Conservation (phyloP, 2,113 vertebrate genomes). For the Paradisaea rubra region DNA sequence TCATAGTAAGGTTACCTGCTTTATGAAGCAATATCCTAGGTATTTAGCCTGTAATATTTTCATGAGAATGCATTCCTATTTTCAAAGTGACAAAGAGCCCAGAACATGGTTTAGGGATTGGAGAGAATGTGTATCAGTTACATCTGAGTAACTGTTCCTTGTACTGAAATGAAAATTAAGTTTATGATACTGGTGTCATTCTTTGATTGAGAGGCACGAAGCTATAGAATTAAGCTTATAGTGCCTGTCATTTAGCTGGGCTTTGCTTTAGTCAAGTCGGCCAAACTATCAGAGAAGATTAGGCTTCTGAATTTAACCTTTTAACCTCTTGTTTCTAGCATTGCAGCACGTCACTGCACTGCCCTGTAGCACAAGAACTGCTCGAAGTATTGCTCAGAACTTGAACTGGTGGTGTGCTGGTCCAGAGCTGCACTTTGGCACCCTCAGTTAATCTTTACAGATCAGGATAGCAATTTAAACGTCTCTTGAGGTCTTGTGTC, state of each 20-base stretch:
- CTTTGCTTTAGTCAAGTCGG: not conserved
- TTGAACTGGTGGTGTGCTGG: constrained; percentile 47
- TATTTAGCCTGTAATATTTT: not conserved
- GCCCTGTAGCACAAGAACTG: constrained; percentile 4
- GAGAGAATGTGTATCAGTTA: not conserved
- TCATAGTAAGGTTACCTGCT: not conserved
- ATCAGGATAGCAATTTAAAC: constrained; percentile 54
- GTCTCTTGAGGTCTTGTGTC: constrained; percentile 54
- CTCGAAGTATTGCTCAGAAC: constrained; percentile 31
- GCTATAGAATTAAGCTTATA: not conserved
- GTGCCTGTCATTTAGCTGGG: not conserved
- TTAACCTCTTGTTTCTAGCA: constrained; percentile 12
- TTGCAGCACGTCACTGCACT: not conserved
- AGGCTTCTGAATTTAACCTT: constrained; percentile 19
- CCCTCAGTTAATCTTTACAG: constrained; percentile 58
- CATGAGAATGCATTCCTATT: not conserved
- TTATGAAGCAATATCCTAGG: not conserved
- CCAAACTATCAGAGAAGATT: not conserved
- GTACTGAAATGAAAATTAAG: not conserved
- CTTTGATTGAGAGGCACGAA: not conserved
- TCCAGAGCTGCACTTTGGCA: constrained; percentile 37
- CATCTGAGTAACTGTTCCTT: not conserved
- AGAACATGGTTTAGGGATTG: not conserved
- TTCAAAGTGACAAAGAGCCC: not conserved
- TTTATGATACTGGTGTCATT: not conserved